Percentiles rank a stretch among this genome's conserved stretches.
These are phyloP conservation scores for Sandelia bainsii DNA, from an alignment of 2,797 vertebrate genomes.

Conservation along the genomic window DNA sequence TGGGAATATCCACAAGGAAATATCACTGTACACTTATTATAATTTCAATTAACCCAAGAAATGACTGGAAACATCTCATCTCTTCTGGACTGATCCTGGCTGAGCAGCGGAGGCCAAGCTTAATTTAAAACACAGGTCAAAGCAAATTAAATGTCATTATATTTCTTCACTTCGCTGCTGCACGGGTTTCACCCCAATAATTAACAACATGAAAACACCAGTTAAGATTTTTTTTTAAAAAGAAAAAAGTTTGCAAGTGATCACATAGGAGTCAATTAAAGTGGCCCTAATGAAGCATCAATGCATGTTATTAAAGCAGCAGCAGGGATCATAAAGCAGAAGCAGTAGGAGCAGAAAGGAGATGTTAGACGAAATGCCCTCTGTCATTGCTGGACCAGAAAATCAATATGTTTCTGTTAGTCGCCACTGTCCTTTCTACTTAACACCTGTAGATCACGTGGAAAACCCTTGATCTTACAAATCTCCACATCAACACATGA, in stretches of 20 bases:
- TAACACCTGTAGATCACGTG: slow-evolving; percentile 68
- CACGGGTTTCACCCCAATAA: slow-evolving; percentile 36
- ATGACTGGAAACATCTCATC: slow-evolving; percentile 33
- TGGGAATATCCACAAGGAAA: slow-evolving; percentile 36
- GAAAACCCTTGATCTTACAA: slow-evolving; percentile 56
- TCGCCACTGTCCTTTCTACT: slow-evolving; percentile 59
- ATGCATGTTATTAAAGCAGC: slow-evolving; percentile 62
- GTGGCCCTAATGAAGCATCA: slow-evolving; percentile 66
- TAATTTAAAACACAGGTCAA: slow-evolving; percentile 38
- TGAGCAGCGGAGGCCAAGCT: slow-evolving; percentile 24
- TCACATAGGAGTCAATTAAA: slow-evolving; percentile 71
- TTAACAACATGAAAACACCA: slow-evolving; percentile 56
- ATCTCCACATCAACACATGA: slow-evolving; percentile 27
- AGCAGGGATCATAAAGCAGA: slow-evolving; percentile 69
- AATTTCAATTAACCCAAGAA: slow-evolving; percentile 49
- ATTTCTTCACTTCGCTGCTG: slow-evolving; percentile 13
- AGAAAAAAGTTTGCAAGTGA: slow-evolving; percentile 62
- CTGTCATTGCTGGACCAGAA: slow-evolving; percentile 62
- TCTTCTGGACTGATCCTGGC: slow-evolving; percentile 21
- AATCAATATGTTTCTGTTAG: slow-evolving; percentile 76
- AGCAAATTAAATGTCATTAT: slow-evolving; percentile 42
- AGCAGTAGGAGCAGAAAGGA: slow-evolving; percentile 45
- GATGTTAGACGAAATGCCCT: slow-evolving; percentile 60
- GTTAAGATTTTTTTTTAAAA: slow-evolving; percentile 14
- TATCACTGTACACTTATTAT: slow-evolving; percentile 37